Conservation (phyloP, 2,888 invertebrate genomes). For the Nemotelus pantherinus region DNA sequence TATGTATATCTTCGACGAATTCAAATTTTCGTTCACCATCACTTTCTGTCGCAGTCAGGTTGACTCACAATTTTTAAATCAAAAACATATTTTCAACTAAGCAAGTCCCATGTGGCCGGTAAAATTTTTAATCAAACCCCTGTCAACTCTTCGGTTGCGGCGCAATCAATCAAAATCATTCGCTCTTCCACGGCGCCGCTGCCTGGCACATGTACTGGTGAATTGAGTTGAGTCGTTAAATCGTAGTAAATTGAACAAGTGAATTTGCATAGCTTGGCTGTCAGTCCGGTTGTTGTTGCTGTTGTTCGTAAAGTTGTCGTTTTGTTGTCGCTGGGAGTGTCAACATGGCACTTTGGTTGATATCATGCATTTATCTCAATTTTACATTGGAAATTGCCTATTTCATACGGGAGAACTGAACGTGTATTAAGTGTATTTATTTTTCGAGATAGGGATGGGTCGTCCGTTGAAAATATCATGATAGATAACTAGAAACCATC, state of each 20-base stretch:
- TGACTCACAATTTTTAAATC: no score
- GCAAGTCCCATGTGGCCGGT: slow-evolving; percentile 63
- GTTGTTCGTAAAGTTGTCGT: not conserved
- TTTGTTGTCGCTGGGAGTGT: slow-evolving; percentile 45
- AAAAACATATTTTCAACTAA: no score
- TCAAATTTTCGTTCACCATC: no score
- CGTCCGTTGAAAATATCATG: no score
- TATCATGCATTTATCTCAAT: slow-evolving; percentile 49
- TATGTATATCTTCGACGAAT: no score
- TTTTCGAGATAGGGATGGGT: no score
- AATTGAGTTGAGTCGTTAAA: not conserved
- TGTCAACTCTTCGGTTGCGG: slow-evolving; percentile 56
- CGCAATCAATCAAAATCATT: slow-evolving; percentile 45
- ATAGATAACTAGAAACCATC: no score
- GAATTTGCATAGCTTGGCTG: slow-evolving; percentile 23
- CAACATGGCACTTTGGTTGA: slow-evolving; percentile 47
- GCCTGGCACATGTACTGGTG: not conserved
- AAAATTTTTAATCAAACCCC: slow-evolving; percentile 64
- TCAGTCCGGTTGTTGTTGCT: not conserved
- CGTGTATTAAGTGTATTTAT: no score
- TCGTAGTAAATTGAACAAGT: not conserved
- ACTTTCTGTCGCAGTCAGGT: no score
- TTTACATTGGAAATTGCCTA: slow-evolving; percentile 7
- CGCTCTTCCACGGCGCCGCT: not conserved
- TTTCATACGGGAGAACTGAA: no score